Conservation (phyloP, 2,113 vertebrate genomes). For the Phyllostomus hastatus region DNA sequence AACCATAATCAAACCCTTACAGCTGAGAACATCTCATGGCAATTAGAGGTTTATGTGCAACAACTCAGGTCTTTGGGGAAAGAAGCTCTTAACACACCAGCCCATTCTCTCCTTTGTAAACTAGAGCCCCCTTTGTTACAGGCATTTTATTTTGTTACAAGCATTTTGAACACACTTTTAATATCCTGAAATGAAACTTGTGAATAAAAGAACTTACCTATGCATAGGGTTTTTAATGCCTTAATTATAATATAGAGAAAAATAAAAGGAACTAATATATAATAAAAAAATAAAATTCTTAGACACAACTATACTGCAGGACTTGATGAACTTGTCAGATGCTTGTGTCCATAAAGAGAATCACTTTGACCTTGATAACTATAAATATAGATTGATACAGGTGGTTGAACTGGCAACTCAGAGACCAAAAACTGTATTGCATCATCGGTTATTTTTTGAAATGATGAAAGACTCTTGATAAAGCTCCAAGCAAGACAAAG, state of each 20-base stretch:
- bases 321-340: not conserved
- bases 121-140: not conserved
- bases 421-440: not conserved
- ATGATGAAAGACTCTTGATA: not conserved
- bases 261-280: not conserved
- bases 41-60: not conserved
- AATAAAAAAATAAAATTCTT: not conserved
- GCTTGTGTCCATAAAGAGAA: not conserved
- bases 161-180: not conserved
- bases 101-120: not conserved
- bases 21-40: not conserved
- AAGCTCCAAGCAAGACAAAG: not conserved
- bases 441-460: slow-evolving; percentile 1
- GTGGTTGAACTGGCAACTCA: not conserved
- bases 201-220: not conserved
- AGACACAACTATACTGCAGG: not conserved
- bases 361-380: not conserved
- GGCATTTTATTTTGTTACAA: too few relatives aligned
- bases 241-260: not conserved
- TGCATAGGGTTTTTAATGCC: not conserved
- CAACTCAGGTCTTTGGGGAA: not conserved
- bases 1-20: not conserved
- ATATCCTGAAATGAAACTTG: not conserved
- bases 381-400: not conserved
- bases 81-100: not conserved